Base-by-base conservation (phyloP, 2,113 vertebrate species). In the Astur gentilis region DNA sequence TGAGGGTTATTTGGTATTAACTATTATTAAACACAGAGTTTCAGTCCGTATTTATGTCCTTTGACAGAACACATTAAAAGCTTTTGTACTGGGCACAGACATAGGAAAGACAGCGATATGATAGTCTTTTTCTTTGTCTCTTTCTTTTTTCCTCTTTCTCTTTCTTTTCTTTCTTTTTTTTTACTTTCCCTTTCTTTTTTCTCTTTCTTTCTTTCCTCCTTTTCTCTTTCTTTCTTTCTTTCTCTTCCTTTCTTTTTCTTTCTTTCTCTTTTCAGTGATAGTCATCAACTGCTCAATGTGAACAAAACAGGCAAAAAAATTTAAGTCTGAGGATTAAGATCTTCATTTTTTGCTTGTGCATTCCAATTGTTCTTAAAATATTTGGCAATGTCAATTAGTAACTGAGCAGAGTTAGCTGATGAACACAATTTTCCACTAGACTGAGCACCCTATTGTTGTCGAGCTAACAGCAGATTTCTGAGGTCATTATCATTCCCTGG, bases 321-420 rank as follows among this genome's bases (percentile, higher is more conserved):
- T 99, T 98, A 99, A 99, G 98, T 99, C 98, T 97, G 98, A 98
- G 99, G 99, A 99, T 99, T 99, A 99, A 99, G 99, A 99, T 99
- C 99, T 99, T 98, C 97, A 96, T 98, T 98, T 98, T 98, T 97
- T 98, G 98, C 98, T 98, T 98, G 98, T 98, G 99, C 99, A 99
- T 99, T 99, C 99, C 99, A 99, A 99, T 99, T 99, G 99, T 99
- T 99, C 99, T 99, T 99, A 99, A 99, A 99, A 99, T 99, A 99
- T 99, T 99, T 99, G 99, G 99, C 99, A 99, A 99, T 99, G 99
- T 99, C 99, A 99, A 99, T 99, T 99, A 99, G 99, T 99, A 99
- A 99, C 99, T 99, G 99, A 99, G 99, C 99, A 99, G 99, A 99
- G 99, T 99, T 99, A 99, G 99, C 99, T 99, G 99, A 99, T 99